Base-by-base conservation (phyloP, 64 coral and sea anemone species). In the Platygyra sinensis region DNA sequence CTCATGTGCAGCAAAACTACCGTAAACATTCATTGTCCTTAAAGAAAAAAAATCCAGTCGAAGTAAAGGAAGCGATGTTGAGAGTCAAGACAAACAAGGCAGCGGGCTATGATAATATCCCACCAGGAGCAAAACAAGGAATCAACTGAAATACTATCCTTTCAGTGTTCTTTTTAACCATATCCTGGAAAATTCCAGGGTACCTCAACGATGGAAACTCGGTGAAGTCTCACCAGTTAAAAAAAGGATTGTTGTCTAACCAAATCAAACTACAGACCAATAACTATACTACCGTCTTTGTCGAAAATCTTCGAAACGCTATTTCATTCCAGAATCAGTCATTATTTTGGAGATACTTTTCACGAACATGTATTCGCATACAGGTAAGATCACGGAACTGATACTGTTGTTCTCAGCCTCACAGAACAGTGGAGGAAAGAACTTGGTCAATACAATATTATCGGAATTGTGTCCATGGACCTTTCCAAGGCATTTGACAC, bases 401-500 rank as follows among this genome's bases (percentile, higher is more conserved):
- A 91, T 38, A 82, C 89, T 20, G 79, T 52, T 18, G 63, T 91
- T 10, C 73, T 91, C 27, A 83, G 36, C 51, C 72, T 91, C 22
- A 42, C n/a, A n/a, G 71, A 83, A 30, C 65, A 91, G 25, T 86
- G 61, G 57, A 85, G 33, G 15, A 85, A 67, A 19, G 61, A 85
- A 85, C 61, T 85, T 15, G 81, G 71, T 22, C 0, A 85, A 30
- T 32, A 39, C 32, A 85, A 85, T 46, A 73, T 52, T 29, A 87
- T 88, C 61, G 65, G 77, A 61, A 31, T 79, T 76, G 62, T 88
- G 55, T 28, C 85, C 46, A 88, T 93, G 76, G 85, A 80, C 60
- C 62, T 93, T 51, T 77, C 54, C 27, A 93, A 87, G 30, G 83
- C 91, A 19, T 88, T 93, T 33, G 77, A 88, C 52, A 55, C 52